phyloP scores from a whole-genome alignment of 2,113 vertebrate genomes.

The Grallaria varia region DNA sequence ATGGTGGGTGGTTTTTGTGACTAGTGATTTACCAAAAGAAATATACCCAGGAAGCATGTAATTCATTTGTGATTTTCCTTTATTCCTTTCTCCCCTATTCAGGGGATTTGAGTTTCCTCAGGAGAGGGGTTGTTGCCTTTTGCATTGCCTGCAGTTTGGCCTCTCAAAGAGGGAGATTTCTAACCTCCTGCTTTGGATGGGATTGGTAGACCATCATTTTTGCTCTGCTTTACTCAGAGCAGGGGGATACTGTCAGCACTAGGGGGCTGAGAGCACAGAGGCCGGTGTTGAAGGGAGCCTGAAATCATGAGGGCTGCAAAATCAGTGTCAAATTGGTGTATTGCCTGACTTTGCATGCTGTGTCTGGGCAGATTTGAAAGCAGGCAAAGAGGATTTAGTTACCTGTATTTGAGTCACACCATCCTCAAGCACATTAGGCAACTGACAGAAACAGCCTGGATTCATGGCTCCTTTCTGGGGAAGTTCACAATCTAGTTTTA shows the following conservation, averaged over 20 bases:
- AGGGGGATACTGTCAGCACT: background rate
- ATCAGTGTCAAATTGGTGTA: background rate
- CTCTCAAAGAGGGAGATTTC: background rate
- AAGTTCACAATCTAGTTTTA: background rate
- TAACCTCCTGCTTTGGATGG: background rate
- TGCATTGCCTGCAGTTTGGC: background rate
- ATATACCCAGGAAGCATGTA: background rate
- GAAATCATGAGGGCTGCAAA: background rate
- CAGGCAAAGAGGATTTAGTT: background rate
- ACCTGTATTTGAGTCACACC: background rate
- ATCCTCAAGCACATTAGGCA: background rate
- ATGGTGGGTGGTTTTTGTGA: background rate
- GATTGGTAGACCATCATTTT: background rate
- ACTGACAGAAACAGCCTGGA: background rate
- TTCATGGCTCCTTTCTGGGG: fast-evolving
- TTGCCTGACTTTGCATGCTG: background rate
- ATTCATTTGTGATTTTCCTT: background rate
- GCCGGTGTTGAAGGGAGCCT: background rate
- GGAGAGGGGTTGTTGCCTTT: background rate
- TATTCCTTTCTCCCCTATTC: background rate
- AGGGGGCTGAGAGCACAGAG: fast-evolving
- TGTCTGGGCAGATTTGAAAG: background rate
- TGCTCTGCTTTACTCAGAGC: background rate
- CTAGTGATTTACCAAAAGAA: constrained; percentile 19
- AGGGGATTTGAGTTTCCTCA: background rate